Base-by-base conservation (phyloP, 2,797 vertebrate genomes). In the Harpagifer antarcticus region DNA sequence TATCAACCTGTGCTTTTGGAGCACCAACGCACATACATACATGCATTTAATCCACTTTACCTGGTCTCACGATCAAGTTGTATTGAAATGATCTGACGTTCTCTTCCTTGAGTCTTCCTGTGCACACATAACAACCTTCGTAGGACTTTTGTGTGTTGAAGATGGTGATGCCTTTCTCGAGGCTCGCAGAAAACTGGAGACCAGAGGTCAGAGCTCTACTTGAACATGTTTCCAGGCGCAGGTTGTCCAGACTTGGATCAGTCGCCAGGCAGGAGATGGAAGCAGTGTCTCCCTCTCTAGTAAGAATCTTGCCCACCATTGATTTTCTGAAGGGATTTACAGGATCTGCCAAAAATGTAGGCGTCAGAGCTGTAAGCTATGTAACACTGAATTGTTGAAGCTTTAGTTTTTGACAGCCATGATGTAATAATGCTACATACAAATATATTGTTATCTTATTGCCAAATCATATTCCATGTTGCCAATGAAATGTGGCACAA, bases 251-350 rank as follows among this genome's bases (percentile, higher is more conserved):
- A 44, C 80, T 88, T 3, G 98, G 97, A 91, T 99, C 96, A 1
- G 97, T 97, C 76, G 97, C 93, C 1, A 96, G 93, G 90, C 98
- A 99, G 2, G 95, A 91, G 37, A 98, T 95, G 54, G 91, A 81
- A 0, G 90, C 91, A n/a, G 85, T 88, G 2, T 90, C 93, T 72
- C 96, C 96, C 86, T 95, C 96, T 58, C 91, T 95, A 12, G 90
- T 93, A 10, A 96, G 81, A 77, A 96, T 88, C 52, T 80, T 88
- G 80, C 72, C 68, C 90, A 96, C 82, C 67, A 94, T 86, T 54
- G 91, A 77, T 78, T 92, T 96, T 73, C 94, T 95, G 92, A 99
- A 99, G 61, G 96, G 95, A 75, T 95, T 93, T 0, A 89, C 82
- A n/a, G 96, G 96, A 94, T 99, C 98, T 99, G 91, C 42, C 86